These are phyloP conservation scores for Strigamia maritima DNA, from an alignment of 2,888 invertebrate genomes.

Conservation along the genomic window DNA sequence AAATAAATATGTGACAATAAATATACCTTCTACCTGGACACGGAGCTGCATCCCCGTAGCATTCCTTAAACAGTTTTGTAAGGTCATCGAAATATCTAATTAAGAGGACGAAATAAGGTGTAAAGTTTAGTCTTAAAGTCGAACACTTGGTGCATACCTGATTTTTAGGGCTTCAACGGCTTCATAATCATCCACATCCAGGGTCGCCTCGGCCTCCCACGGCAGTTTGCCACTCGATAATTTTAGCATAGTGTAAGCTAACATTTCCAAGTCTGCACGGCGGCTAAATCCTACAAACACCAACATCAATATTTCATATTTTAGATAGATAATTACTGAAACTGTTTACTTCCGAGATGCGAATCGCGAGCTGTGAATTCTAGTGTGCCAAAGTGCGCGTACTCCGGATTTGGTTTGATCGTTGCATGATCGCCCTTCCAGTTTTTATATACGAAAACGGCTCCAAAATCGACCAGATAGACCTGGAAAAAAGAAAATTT, in stretches of 20 bases:
- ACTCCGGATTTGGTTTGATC: conserved; percentile 79
- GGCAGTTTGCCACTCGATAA: conserved; percentile 87
- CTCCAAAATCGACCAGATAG: conserved; percentile 88
- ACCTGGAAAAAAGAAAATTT: conserved; percentile 53
- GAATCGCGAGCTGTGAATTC: conserved; percentile 98
- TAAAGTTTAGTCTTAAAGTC: no score
- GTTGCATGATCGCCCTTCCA: conserved; percentile 72
- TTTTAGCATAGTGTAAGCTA: conserved; percentile 89
- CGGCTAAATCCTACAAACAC: conserved; percentile 46
- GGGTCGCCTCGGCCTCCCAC: conserved; percentile 68
- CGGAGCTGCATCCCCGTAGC: conserved; percentile 54
- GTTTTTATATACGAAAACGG: conserved; percentile 76
- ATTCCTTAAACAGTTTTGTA: conserved; percentile 54
- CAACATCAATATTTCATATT: neutral
- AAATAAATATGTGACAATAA: no score
- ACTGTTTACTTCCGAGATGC: conserved; percentile 74
- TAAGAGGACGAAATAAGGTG: no score
- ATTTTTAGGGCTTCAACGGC: conserved; percentile 59
- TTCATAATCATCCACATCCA: conserved; percentile 57
- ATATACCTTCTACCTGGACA: no score
- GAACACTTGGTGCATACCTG: conserved; percentile 48
- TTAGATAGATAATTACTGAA: neutral
- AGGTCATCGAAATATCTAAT: conserved; percentile 57
- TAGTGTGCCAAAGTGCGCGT: conserved; percentile 94
- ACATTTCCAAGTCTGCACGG: conserved; percentile 90